Percentiles rank a stretch among this genome's conserved stretches.
Conservation (phyloP, 2,113 vertebrate genomes). For the Jaculus jaculus region DNA sequence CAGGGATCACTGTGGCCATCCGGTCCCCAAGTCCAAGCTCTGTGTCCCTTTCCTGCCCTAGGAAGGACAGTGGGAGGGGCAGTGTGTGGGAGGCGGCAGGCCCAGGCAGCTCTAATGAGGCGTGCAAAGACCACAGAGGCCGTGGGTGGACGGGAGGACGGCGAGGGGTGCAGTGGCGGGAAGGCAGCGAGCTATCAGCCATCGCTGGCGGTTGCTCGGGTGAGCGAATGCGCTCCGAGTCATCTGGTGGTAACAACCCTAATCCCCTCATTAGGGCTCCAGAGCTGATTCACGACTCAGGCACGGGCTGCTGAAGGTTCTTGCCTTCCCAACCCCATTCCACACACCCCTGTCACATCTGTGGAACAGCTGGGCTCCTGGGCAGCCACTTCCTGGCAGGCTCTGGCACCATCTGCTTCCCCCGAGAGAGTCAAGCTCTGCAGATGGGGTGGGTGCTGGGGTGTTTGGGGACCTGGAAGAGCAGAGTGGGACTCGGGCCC, state of each 20-base stretch:
- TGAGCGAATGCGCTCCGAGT: background rate
- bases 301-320: background rate
- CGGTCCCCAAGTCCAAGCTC: background rate
- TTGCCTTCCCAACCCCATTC: background rate
- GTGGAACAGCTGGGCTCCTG: constrained; percentile 51
- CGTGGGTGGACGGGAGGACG: background rate
- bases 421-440: background rate
- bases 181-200: background rate
- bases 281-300: constrained; percentile 55
- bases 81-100: background rate
- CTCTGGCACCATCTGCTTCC: constrained; percentile 36
- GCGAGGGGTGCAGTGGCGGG: background rate
- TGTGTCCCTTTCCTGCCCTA: background rate
- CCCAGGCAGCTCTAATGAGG: constrained; percentile 53
- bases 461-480: background rate
- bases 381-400: background rate
- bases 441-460: background rate
- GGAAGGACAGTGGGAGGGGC: background rate
- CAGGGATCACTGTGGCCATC: background rate
- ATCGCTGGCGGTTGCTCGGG: background rate
- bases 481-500: background rate
- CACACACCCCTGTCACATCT: constrained; percentile 22
- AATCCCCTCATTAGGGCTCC: constrained; percentile 70
- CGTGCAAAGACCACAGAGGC: background rate
- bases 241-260: constrained; percentile 56